Conservation (phyloP, 2,888 invertebrate species). For the Micoletzkya japonica region DNA sequence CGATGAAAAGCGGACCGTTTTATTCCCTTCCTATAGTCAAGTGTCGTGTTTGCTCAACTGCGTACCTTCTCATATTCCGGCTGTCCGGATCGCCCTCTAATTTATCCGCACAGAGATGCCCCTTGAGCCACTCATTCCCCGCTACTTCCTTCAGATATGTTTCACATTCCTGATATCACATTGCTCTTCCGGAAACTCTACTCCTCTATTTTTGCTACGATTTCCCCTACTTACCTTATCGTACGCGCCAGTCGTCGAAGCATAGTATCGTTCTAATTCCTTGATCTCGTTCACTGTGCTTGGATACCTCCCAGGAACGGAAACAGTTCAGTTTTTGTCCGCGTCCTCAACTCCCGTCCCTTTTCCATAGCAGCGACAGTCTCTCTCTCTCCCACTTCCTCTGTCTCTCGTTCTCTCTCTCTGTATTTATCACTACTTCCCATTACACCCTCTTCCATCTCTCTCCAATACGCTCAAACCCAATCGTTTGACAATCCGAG, state of each 20-base stretch:
- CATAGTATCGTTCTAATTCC: not conserved
- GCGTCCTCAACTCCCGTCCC: not conserved
- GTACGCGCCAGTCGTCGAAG: too few species aligned
- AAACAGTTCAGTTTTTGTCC: not conserved
- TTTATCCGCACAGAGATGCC: too few species aligned
- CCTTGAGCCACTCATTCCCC: too few species aligned
- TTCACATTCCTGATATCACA: too few species aligned
- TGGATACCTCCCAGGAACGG: not conserved
- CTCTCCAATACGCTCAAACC: not conserved
- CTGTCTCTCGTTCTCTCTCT: not conserved
- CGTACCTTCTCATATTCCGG: too few species aligned
- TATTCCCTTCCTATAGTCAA: too few species aligned
- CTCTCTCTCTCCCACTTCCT: not conserved
- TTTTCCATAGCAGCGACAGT: not conserved
- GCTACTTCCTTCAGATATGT: too few species aligned
- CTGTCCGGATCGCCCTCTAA: too few species aligned
- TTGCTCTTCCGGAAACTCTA: too few species aligned
- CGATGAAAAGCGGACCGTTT: too few species aligned
- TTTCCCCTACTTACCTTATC: not conserved
- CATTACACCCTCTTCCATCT: slow-evolving; percentile 6
- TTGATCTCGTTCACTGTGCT: not conserved
- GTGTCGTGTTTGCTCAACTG: too few species aligned
- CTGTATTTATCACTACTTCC: not conserved
- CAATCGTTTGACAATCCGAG: not conserved
- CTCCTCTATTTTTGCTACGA: slow-evolving; percentile 7